phyloP scores from a whole-genome alignment of 2,888 invertebrate genomes.

The Zaprionus lineosus region DNA sequence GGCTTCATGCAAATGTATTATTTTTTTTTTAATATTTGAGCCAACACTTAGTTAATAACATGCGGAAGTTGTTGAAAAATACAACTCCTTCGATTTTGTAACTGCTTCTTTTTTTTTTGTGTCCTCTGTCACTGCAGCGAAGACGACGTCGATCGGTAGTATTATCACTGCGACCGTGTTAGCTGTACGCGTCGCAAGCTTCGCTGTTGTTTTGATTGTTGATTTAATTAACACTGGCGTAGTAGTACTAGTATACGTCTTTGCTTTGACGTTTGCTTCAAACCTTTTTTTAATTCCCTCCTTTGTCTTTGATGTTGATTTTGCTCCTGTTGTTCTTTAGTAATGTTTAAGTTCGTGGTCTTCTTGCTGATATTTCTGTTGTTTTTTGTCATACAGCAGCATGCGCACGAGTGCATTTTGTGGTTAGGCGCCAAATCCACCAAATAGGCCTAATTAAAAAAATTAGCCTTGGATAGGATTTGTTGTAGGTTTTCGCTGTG shows the following conservation, averaged over 20 bases:
- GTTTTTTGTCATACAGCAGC: slow-evolving; percentile 65
- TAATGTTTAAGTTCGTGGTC: slow-evolving; percentile 18
- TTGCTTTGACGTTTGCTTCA: slow-evolving; percentile 8
- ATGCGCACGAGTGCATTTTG: slow-evolving; percentile 80
- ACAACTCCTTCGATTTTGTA: slow-evolving; percentile 47
- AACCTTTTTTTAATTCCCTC: not conserved
- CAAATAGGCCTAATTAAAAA: slow-evolving; percentile 53
- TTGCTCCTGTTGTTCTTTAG: slow-evolving; percentile 21
- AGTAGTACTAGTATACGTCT: slow-evolving; percentile 15
- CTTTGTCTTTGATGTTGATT: slow-evolving; percentile 5
- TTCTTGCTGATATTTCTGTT: slow-evolving; percentile 37
- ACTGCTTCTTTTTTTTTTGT: slow-evolving; percentile 7
- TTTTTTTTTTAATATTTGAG: slow-evolving; percentile 20
- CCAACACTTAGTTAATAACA: slow-evolving; percentile 33
- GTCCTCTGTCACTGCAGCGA: slow-evolving; percentile 48
- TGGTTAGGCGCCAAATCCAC: slow-evolving; percentile 59
- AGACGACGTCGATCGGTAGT: slow-evolving; percentile 49
- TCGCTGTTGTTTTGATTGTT: slow-evolving; percentile 58
- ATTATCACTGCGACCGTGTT: slow-evolving; percentile 66
- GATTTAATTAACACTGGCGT: slow-evolving; percentile 38
- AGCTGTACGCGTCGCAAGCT: slow-evolving; percentile 55
- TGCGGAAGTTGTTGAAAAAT: slow-evolving; percentile 36
- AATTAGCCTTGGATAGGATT: slow-evolving; percentile 58
- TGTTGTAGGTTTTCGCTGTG: slow-evolving; percentile 10
- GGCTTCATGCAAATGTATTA: too few relatives aligned